phyloP scores from a whole-genome alignment of 2,113 vertebrate genomes.

The Lasiurus cinereus region DNA sequence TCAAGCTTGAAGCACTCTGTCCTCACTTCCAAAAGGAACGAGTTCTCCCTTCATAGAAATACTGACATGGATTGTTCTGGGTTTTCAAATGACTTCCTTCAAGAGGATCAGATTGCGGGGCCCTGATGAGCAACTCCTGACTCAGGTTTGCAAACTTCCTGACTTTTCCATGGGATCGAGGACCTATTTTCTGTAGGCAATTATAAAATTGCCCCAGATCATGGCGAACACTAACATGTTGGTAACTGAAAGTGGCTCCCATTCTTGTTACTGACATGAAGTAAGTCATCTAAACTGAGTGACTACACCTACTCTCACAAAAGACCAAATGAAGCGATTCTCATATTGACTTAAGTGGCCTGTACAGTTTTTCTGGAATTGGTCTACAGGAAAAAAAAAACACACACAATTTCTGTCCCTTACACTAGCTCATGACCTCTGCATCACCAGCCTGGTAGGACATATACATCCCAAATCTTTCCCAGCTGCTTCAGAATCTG shows the following conservation, averaged over 20 bases:
- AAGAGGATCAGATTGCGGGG: constrained; percentile 54
- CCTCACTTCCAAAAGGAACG: constrained; percentile 42
- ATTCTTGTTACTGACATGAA: neutral
- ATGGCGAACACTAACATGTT: neutral
- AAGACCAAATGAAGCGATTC: neutral
- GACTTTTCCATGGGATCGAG: neutral
- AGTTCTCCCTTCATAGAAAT: constrained; percentile 48
- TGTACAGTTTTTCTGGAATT: neutral
- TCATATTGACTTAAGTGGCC: neutral
- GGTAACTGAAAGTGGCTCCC: neutral
- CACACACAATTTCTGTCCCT: neutral
- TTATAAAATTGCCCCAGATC: neutral
- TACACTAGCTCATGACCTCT: neutral
- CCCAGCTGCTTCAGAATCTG: neutral
- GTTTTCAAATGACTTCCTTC: constrained; percentile 52
- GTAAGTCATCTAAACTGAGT: neutral
- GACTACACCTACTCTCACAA: neutral
- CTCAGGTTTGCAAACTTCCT: constrained; percentile 48
- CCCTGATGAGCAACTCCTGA: constrained; percentile 17
- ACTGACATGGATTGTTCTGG: neutral
- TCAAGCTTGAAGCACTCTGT: constrained; percentile 34
- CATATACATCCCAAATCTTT: neutral
- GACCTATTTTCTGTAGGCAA: neutral
- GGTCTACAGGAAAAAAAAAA: neutral
- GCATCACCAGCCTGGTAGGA: neutral